phyloP scores from a whole-genome alignment of 2,888 invertebrate species.

The Shargacucullia verbasci region DNA sequence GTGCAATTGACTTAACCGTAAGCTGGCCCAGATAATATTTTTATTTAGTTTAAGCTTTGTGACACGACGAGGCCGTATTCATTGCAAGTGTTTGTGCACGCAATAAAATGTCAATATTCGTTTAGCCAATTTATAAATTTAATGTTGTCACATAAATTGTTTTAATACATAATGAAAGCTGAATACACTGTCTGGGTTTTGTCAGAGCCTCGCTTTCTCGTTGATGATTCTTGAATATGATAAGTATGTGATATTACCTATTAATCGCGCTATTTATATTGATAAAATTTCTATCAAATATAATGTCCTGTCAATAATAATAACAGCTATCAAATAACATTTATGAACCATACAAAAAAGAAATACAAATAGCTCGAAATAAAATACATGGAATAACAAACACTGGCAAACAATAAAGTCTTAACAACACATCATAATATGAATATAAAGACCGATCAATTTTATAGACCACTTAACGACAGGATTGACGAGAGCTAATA shows the following conservation, averaged over 20 bases:
- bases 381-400: constrained; percentile 11
- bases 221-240: no score
- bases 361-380: constrained; percentile 2
- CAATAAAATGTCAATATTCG: constrained; percentile 65
- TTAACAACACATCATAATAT: constrained; percentile 66
- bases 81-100: constrained; percentile 51
- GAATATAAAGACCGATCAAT: constrained; percentile 76
- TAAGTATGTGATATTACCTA: no score
- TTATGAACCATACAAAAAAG: neutral
- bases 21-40: constrained; percentile 49
- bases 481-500: constrained; percentile 48
- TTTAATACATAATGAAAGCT: constrained; percentile 13
- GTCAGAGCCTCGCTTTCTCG: no score
- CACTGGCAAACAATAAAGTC: constrained; percentile 21
- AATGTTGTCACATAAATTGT: constrained; percentile 15
- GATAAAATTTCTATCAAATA: no score
- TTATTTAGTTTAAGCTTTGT: constrained; percentile 42
- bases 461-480: constrained; percentile 69
- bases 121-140: constrained; percentile 51
- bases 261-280: no score
- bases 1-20: constrained; percentile 58
- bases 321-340: neutral
- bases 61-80: constrained; percentile 56
- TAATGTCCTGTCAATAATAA: no score
- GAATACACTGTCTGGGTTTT: neutral